phyloP scores from a whole-genome alignment of 1,140 invertebrate species.

The Brachionus rotundiformis region DNA sequence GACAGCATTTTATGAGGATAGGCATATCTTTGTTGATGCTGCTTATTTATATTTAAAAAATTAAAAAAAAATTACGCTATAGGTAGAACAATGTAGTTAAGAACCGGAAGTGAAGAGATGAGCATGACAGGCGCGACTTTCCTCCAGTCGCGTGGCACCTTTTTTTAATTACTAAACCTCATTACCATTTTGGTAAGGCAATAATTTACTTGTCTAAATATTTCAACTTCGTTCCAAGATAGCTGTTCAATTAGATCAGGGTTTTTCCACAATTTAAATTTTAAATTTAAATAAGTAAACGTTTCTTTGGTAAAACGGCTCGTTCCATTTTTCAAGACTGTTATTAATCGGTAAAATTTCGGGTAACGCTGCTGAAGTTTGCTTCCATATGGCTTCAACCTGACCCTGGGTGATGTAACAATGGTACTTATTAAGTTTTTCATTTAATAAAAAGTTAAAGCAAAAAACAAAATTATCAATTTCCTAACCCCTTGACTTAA shows the following conservation, averaged over 20 bases:
- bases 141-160: conserved; percentile 47
- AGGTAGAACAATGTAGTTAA: conserved; percentile 44
- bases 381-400: neutral
- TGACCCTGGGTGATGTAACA: neutral
- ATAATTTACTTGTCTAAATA: conserved; percentile 24
- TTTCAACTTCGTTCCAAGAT: conserved; percentile 41
- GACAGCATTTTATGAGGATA: conserved; percentile 33
- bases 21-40: neutral
- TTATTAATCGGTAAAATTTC: neutral
- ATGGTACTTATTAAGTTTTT: neutral
- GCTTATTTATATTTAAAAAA: neutral
- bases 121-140: conserved; percentile 45
- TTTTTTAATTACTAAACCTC: neutral
- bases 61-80: conserved; percentile 30
- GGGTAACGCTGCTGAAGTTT: conserved; percentile 41
- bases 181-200: neutral
- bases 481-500: neutral
- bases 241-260: neutral
- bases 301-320: conserved; percentile 23
- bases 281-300: conserved; percentile 3
- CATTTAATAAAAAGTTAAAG: neutral
- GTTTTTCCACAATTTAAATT: conserved; percentile 25
- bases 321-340: conserved; percentile 18
- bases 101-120: conserved; percentile 22
- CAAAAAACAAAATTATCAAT: neutral